Percentiles rank a stretch among this genome's conserved stretches.
phyloP scores from a whole-genome alignment of 2,113 vertebrate genomes.

The Percina caprodes region DNA sequence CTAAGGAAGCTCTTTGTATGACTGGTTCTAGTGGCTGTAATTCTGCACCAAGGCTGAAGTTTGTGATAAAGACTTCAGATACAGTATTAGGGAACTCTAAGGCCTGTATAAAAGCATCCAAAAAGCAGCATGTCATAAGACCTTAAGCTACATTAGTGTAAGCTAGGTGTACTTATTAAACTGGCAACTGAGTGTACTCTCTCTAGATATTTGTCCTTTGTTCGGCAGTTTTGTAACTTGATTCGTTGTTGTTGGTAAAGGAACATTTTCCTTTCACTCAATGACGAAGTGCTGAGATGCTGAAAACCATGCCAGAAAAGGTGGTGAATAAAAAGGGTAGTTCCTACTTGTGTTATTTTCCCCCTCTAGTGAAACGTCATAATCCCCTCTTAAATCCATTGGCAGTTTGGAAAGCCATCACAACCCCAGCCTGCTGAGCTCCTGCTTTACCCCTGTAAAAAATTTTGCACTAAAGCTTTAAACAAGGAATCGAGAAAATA shows the following conservation, averaged over 20 bases:
- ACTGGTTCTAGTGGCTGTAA: too few relatives aligned
- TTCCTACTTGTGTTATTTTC: conserved; percentile 13
- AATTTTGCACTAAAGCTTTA: too few relatives aligned
- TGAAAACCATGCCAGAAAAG: not conserved
- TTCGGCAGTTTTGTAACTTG: not conserved
- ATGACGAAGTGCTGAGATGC: not conserved
- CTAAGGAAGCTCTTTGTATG: too few relatives aligned
- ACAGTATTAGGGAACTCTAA: too few relatives aligned
- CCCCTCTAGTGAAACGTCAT: conserved; percentile 17
- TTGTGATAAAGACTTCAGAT: too few relatives aligned
- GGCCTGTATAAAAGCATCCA: too few relatives aligned
- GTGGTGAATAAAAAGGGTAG: not conserved
- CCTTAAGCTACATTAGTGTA: not conserved
- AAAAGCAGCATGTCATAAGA: too few relatives aligned
- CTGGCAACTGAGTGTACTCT: not conserved
- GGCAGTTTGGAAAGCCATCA: conserved; percentile 30
- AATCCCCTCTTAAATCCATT: conserved; percentile 29
- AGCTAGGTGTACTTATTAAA: not conserved
- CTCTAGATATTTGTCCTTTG: not conserved
- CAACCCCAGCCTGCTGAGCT: conserved; percentile 3
- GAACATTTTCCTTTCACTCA: not conserved
- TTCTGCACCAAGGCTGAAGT: too few relatives aligned
- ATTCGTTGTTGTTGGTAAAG: not conserved
- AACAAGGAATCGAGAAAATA: not conserved
- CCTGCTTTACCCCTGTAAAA: conserved; percentile 4